Base-by-base conservation (phyloP, 2,113 vertebrate species). In the Orientallactaga bullata region DNA sequence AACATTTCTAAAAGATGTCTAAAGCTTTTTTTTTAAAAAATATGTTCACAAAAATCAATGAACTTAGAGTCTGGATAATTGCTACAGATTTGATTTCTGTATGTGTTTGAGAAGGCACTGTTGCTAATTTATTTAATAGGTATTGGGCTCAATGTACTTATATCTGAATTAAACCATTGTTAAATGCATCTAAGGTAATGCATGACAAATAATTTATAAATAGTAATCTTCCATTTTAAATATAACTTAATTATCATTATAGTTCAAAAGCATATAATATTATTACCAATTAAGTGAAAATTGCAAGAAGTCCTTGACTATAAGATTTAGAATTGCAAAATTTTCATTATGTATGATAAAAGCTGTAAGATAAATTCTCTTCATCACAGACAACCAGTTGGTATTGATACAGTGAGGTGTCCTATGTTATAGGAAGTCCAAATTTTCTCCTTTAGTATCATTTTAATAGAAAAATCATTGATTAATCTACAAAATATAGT, bases 21-120 rank as follows among this genome's bases (percentile, higher is more conserved):
- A 71, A 37, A 78, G 91, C 89, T 96, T 32, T 18, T 79, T 1
- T 63, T 91, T 47, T 47, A 47, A 71, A 83, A 42, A n/a, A n/a
- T n/a, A 63, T 30, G 5, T 13, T 87, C 60, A 5, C 28, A 61
- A 30, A 16, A 76, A 69, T 6, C 3, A 35, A 8, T 3, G 2
- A 47, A 69, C 85, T 87, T 85, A 82, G 18, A 90, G 65, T 74
- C 3, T 74, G 1, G 61, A 69, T 35, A 89, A 55, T 69, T 51
- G 10, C 76, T 76, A 1, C 9, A 95, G 92, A 60, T 71, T 1
- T 51, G 10, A 1, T 92, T 68, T 92, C 42, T 76, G 0, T 55
- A 24, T 35, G 17, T 87, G 17, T 23, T 71, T 13, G 28, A 20
- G 58, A 73, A 78, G 23, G 18, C 24, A 61, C 28, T 39, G 28